Base-by-base conservation (phyloP, 64 coral and sea anemone genomes). In the Montipora cactus region DNA sequence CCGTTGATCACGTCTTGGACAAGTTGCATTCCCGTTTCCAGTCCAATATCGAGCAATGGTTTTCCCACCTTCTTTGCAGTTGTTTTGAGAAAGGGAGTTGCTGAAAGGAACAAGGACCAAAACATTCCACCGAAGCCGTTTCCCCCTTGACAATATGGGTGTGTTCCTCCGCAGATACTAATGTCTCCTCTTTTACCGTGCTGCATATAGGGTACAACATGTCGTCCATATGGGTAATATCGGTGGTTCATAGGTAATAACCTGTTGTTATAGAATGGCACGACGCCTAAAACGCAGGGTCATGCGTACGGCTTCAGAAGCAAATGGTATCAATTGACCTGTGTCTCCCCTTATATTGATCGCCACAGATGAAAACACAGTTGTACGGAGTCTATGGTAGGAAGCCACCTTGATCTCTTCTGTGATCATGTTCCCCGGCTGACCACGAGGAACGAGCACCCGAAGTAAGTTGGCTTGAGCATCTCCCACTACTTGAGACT, bases 281-380 rank as follows among this genome's bases (percentile, higher is more conserved):
- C 80, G 7, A 8, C 80, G 80, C 59, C 80, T 11, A 44, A 82
- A 82, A 45, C 59, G 80, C 16, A 82, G 52, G 19, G 80, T 82
- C 59, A 82, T 50, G 19, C 80, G 48, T 7, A 82, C 80, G 4
- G 47, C 49, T 7, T 1, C 49, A 82, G 80, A 82, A 18, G 80
- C 23, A 82, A 82, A 82, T 82, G 80, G 59, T 66, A 82, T 66
- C 49, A 82, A 59, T 14, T 59, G 51, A 22, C 80, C 80, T 25
- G 80, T 82, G 10, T 82, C 80, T 18, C 18, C 28, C 28, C 80
- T 82, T 82, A 82, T 57, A 82, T 82, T 82, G 22, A 82, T 82
- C 28, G 50, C 80, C 22, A 82, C 23, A 8, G 51, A 13, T 14
- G 12, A 69, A 20, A 69, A 69, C 12, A 69, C 19, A 69, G 66